A percentile compares a stretch with the other conserved stretches of the same genome.
Evolutionary conservation across 2,797 vertebrate species (phyloP).

Genomic region (Acrossocheilus fasciatus): DNA sequence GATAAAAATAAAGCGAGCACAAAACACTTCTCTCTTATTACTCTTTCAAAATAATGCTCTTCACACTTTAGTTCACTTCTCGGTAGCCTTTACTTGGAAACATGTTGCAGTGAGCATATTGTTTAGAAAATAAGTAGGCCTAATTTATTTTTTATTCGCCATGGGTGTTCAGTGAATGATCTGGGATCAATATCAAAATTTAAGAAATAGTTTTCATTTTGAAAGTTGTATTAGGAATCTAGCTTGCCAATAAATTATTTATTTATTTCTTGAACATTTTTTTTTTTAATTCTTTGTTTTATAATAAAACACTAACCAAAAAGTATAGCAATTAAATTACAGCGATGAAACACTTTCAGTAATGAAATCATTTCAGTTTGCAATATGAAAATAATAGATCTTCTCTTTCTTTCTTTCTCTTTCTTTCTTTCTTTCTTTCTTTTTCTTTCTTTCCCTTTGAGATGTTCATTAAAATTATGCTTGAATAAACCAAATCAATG

Average conservation of each 20-base stretch:
- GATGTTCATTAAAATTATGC: conserved; percentile 61
- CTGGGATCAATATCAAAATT: neutral
- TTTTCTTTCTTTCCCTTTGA: conserved; percentile 14
- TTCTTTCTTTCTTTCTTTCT: neutral
- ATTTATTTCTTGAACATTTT: neutral
- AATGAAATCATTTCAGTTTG: neutral
- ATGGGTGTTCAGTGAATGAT: conserved; percentile 61
- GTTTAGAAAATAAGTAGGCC: conserved; percentile 60
- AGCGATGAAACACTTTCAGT: neutral
- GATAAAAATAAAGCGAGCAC: conserved; percentile 77
- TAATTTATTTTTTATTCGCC: conserved; percentile 67
- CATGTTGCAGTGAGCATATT: conserved; percentile 54
- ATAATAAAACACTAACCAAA: neutral
- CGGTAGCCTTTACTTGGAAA: conserved; percentile 45
- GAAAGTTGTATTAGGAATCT: neutral
- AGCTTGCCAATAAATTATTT: neutral
- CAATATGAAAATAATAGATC: neutral
- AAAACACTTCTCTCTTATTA: conserved; percentile 60
- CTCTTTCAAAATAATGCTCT: conserved; percentile 38
- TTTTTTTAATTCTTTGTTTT: neutral
- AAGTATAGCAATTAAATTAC: neutral
- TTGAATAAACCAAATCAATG: conserved; percentile 80
- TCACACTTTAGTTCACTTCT: conserved; percentile 42
- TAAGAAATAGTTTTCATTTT: neutral
- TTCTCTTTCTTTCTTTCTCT: neutral